Evolutionary conservation across 2,113 vertebrate species (phyloP).

Genomic region (Catagonus wagneri): DNA sequence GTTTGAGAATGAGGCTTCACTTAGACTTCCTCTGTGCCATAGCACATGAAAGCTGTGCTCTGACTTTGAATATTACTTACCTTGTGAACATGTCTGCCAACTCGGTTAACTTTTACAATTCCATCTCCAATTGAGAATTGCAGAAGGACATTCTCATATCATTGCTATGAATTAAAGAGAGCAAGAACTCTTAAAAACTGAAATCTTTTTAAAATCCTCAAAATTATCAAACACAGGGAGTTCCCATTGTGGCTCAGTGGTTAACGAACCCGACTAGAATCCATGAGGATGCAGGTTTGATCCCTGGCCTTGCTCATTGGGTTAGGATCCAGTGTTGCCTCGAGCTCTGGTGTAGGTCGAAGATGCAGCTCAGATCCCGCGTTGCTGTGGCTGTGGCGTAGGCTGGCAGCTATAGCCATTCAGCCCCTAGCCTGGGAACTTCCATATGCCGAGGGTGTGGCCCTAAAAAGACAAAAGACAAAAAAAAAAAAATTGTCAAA

Average conservation of each 20-base stretch:
- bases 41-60: slow-evolving; percentile 84
- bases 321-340: no score
- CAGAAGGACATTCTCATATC: slow-evolving; percentile 87
- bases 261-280: no score
- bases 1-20: neutral
- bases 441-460: no score
- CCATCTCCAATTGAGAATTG: slow-evolving; percentile 91
- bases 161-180: slow-evolving; percentile 86
- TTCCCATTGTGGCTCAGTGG: no score
- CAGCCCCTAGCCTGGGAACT: no score
- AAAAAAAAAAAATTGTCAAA: slow-evolving; percentile 78
- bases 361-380: no score
- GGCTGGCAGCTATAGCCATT: no score
- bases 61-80: slow-evolving; percentile 88
- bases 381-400: no score
- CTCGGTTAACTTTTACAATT: slow-evolving; percentile 92
- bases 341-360: no score
- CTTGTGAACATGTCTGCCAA: slow-evolving; percentile 92
- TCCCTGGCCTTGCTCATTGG: no score
- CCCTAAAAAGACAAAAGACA: no score
- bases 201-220: slow-evolving; percentile 84
- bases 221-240: slow-evolving; percentile 86
- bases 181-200: slow-evolving; percentile 87
- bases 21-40: neutral
- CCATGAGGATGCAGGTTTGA: no score